Evolutionary conservation across 2,888 invertebrate genomes (phyloP).

Genomic region (Lapara coniferarum): DNA sequence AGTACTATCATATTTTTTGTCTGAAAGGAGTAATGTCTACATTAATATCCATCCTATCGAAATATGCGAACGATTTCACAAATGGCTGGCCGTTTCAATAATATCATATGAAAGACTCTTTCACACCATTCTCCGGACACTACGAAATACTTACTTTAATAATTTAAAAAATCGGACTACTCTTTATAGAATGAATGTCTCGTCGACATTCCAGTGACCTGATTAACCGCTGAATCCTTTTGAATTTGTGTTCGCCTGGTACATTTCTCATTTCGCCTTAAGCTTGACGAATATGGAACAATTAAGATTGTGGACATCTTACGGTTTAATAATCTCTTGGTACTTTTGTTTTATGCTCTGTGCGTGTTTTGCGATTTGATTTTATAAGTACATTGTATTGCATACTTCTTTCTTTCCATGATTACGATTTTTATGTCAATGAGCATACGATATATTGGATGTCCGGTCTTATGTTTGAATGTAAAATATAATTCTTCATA

Average conservation of each 20-base stretch:
- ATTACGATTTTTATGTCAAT: too few relatives aligned
- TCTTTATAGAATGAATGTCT: not conserved
- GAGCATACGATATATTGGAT: too few relatives aligned
- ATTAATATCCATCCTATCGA: not conserved
- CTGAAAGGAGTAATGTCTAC: not conserved
- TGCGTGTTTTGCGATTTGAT: not conserved
- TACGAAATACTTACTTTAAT: not conserved
- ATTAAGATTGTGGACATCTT: constrained; percentile 20
- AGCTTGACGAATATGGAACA: constrained; percentile 9
- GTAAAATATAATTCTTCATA: too few relatives aligned
- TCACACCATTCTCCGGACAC: not conserved
- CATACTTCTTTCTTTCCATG: too few relatives aligned
- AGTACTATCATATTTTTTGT: not conserved
- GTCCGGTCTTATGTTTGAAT: too few relatives aligned
- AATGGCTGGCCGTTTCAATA: not conserved
- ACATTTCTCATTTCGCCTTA: constrained; percentile 9
- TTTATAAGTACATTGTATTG: not conserved
- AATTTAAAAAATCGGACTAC: not conserved
- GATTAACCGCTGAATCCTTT: constrained; percentile 11
- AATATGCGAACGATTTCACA: not conserved
- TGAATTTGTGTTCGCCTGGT: constrained; percentile 14
- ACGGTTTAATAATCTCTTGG: constrained; percentile 5
- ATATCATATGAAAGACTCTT: not conserved
- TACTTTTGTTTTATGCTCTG: constrained; percentile 1
- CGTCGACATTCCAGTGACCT: constrained; percentile 5